Evolutionary conservation across 2,113 vertebrate species (phyloP).

Genomic region (Rhipidura dahli): DNA sequence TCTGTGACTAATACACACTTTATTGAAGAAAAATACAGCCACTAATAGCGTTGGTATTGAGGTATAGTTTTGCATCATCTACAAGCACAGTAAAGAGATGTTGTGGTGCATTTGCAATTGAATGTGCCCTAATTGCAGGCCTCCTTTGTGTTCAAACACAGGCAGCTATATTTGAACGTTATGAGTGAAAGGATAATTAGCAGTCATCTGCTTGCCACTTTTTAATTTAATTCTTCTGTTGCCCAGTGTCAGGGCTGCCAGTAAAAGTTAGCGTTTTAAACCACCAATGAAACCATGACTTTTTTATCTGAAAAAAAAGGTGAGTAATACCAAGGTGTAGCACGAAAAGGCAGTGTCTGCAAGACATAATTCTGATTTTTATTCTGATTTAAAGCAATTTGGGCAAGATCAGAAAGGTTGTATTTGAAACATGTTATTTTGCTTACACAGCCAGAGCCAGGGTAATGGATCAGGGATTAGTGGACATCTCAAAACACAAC

Average conservation of each 20-base stretch:
- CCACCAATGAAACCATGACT: not conserved
- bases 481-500: not conserved
- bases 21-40: not conserved
- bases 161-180: constrained; percentile 1
- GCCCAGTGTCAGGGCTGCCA: not conserved
- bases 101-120: not conserved
- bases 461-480: not conserved
- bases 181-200: constrained; percentile 10
- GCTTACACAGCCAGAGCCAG: not conserved
- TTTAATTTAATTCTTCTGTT: not conserved
- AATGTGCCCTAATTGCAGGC: not conserved
- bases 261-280: not conserved
- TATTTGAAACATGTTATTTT: not conserved
- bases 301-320: not conserved
- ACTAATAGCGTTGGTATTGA: not conserved
- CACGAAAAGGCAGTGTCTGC: not conserved
- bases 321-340: fast-evolving
- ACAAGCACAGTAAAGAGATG: not conserved
- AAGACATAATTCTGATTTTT: not conserved
- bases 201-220: not conserved
- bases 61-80: not conserved
- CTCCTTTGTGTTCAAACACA: not conserved
- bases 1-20: not conserved
- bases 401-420: not conserved
- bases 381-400: not conserved